Base-by-base conservation (phyloP, 2,797 vertebrate genomes). In the Acestrorhynchus altus region DNA sequence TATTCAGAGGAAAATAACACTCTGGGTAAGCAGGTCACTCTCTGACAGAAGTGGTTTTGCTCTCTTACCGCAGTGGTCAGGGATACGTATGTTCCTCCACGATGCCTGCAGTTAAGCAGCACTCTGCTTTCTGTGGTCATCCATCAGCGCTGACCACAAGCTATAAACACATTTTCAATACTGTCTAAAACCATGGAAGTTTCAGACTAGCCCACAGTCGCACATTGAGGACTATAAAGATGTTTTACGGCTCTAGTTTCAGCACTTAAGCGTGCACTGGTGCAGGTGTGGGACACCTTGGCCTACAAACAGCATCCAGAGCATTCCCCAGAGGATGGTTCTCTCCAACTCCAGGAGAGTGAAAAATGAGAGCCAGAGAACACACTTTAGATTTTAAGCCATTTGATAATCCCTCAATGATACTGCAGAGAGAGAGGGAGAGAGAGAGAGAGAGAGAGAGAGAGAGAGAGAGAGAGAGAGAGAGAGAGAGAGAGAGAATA, bases 181-280 rank as follows among this genome's bases (percentile, higher is more conserved):
- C 47, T 22, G 31, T 59, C 35, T 49, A 72, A 76, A 83, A 81
- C 82, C 84, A 79, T 80, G 86, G 86, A 76, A 81, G 85, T 64
- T 8, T 78, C 42, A 80, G 83, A 83, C 83, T 61, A 80, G 65
- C 77, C 79, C 81, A 84, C 28, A 61, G 77, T 74, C 79, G 83
- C 72, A 83, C 69, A 57, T 83, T 74, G 82, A 83, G 81, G 81
- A 42, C 79, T 77, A 84, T 87, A 87, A 90, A 88, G 51, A 72
- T 71, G 72, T 83, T 88, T 88, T 87, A 90, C 85, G 89, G 83
- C 86, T 75, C 81, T 85, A 83, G 89, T 83, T 81, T 86, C 59
- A 24, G 22, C 24, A 22, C 15, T 57, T 13, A 12, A 28, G 54
- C 24, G 4, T 18, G 16, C 18, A n/a, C 18, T 52, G 20, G 31